phyloP scores from a whole-genome alignment of 2,797 vertebrate genomes.

The Ataeniobius toweri region DNA sequence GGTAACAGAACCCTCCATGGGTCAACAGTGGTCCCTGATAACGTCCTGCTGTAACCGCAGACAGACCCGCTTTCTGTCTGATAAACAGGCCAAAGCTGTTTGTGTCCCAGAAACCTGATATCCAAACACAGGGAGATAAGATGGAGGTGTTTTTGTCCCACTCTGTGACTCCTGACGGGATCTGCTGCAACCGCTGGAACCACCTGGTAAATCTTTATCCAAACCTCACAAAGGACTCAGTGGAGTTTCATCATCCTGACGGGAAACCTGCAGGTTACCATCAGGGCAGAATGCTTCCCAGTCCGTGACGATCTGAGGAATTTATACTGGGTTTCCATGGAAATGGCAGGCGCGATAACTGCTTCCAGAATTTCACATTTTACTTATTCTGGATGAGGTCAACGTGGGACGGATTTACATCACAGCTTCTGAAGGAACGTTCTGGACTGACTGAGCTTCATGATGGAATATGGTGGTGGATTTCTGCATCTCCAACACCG shows the following conservation, averaged over 20 bases:
- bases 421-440: not conserved
- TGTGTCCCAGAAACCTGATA: not conserved
- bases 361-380: not conserved
- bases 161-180: not conserved
- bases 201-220: constrained; percentile 26
- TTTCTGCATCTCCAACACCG: not conserved
- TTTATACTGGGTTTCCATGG: not conserved
- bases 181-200: constrained; percentile 16
- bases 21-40: not conserved
- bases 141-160: not conserved
- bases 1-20: not conserved
- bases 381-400: not conserved
- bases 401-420: not conserved
- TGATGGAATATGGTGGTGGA: not conserved
- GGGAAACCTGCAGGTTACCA: constrained; percentile 21
- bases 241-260: constrained; percentile 16
- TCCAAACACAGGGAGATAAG: constrained; percentile 23
- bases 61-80: not conserved
- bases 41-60: not conserved
- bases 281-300: constrained; percentile 14
- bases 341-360: not conserved
- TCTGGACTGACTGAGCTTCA: not conserved
- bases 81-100: not conserved
- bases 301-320: constrained; percentile 9
- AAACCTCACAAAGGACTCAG: constrained; percentile 22